Conservation (phyloP, 2,888 invertebrate genomes). For the Leptothorax acervorum region DNA sequence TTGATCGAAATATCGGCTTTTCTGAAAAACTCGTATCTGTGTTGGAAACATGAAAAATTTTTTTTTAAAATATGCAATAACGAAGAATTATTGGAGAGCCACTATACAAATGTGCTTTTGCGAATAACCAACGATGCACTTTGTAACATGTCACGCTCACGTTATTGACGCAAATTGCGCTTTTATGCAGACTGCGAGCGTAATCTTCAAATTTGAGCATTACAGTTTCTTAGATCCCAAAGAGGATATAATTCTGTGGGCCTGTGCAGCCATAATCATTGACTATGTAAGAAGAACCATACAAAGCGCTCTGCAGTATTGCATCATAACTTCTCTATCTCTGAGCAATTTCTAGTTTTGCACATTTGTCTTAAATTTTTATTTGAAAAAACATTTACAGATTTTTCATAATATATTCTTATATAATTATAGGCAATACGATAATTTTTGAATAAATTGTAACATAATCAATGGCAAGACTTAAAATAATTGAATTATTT, state of each 20-base stretch:
- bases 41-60: background rate
- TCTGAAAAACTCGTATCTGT: background rate
- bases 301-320: background rate
- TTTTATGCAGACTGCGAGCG: background rate
- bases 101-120: background rate
- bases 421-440: background rate
- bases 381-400: background rate
- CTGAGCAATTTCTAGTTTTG: background rate
- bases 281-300: background rate
- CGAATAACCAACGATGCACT: conserved; percentile 28
- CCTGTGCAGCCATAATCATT: background rate
- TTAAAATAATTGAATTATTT: background rate
- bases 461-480: background rate
- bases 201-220: conserved; percentile 28
- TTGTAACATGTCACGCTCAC: conserved; percentile 1
- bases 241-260: conserved; percentile 12
- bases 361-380: background rate
- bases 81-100: conserved; percentile 21
- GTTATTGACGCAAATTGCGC: background rate
- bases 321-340: background rate
- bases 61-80: background rate
- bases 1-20: background rate
- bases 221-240: background rate
- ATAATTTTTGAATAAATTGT: background rate
- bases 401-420: background rate